Percentiles rank a stretch among this genome's conserved stretches.
Conservation (phyloP, 2,797 vertebrate species). For the Scolopax bukidnonensis region DNA sequence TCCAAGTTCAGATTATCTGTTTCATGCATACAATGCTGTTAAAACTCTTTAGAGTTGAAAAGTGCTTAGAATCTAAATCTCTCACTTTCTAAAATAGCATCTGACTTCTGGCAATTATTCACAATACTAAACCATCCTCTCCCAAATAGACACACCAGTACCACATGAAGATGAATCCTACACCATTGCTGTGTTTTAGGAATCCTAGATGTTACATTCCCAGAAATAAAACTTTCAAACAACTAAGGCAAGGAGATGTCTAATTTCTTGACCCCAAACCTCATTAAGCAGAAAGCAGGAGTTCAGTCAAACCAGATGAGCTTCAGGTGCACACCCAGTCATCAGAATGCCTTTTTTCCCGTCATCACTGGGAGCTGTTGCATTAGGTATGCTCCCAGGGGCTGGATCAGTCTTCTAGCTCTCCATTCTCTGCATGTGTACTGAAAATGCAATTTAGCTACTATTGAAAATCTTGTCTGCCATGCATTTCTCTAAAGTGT, state of each 20-base stretch:
- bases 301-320: background rate
- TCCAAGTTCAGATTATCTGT: background rate
- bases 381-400: background rate
- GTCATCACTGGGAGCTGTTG: background rate
- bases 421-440: background rate
- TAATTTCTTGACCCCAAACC: background rate
- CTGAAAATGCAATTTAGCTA: background rate
- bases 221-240: background rate
- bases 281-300: background rate
- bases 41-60: background rate
- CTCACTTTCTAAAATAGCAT: background rate
- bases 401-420: background rate
- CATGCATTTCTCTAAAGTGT: background rate
- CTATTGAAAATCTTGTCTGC: fast-evolving
- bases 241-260: background rate
- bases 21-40: background rate
- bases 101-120: background rate
- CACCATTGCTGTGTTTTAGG: background rate
- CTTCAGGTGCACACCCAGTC: background rate
- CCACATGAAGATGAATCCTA: background rate
- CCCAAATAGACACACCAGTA: background rate
- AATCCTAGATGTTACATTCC: background rate
- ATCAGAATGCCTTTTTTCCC: background rate
- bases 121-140: background rate
- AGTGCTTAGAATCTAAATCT: background rate